Evolutionary conservation across 1,140 invertebrate genomes (phyloP).

Genomic region (Alviniconcha marisindica): DNA sequence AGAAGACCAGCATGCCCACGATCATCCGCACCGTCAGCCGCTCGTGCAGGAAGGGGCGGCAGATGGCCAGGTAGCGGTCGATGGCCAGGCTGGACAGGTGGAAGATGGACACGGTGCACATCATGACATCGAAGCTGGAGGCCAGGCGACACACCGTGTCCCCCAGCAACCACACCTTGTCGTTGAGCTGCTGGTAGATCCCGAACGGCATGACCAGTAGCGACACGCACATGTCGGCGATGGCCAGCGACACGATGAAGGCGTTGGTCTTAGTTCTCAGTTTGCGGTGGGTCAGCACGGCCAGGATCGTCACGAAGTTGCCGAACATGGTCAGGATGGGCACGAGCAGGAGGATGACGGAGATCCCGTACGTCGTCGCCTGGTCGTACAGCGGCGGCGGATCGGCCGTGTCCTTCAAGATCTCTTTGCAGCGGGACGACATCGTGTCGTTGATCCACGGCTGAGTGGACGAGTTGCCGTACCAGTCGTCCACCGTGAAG

Average conservation of each 20-base stretch:
- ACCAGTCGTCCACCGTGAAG: constrained; percentile 2
- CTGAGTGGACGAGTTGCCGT: constrained; percentile 1
- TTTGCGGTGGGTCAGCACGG: constrained; percentile 82
- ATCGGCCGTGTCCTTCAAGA: constrained; percentile 51
- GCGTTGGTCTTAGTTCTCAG: constrained; percentile 94
- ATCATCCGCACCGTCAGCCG: constrained; percentile 90
- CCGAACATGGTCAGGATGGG: constrained; percentile 77
- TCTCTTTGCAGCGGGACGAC: constrained; percentile 44
- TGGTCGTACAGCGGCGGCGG: constrained; percentile 51
- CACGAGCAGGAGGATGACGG: constrained; percentile 60
- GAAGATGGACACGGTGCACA: constrained; percentile 97
- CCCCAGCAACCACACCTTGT: constrained; percentile 96
- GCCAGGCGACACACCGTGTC: constrained; percentile 96
- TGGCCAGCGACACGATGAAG: constrained; percentile 95
- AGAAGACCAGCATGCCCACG: constrained; percentile 92
- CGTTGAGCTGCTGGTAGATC: constrained; percentile 77
- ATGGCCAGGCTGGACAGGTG: constrained; percentile 98
- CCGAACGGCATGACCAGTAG: constrained; percentile 85
- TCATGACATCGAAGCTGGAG: constrained; percentile 99
- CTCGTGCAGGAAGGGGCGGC: constrained; percentile 97
- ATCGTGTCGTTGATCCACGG: constrained; percentile 10
- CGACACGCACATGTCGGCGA: constrained; percentile 95
- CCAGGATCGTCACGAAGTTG: constrained; percentile 93
- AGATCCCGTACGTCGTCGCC: constrained; percentile 41
- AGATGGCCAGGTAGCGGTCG: constrained; percentile 98